These are phyloP conservation scores for Rotaria macrura DNA, from an alignment of 2,888 invertebrate species.

Conservation along the genomic window DNA sequence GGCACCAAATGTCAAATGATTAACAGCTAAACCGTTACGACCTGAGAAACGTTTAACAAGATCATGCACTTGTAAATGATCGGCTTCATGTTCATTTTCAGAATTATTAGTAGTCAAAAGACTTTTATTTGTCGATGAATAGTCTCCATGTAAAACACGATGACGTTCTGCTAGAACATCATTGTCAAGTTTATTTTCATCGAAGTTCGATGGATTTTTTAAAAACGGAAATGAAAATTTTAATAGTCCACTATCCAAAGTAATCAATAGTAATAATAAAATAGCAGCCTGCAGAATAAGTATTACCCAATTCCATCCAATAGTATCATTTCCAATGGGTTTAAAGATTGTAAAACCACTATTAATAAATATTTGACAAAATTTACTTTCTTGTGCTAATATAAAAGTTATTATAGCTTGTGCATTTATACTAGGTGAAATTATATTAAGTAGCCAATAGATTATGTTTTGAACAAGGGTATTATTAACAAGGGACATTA, in stretches of 20 bases:
- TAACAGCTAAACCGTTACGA: not conserved
- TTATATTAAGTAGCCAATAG: not conserved
- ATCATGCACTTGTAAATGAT: not conserved
- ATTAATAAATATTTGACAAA: not conserved
- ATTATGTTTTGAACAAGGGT: no score
- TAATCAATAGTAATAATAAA: not conserved
- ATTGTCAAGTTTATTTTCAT: not conserved
- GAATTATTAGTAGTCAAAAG: not conserved
- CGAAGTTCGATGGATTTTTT: not conserved
- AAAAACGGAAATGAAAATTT: not conserved
- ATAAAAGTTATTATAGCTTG: not conserved
- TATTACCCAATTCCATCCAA: not conserved
- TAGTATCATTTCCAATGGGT: not conserved
- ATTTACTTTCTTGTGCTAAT: not conserved
- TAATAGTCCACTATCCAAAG: not conserved
- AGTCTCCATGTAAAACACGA: not conserved
- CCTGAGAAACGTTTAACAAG: not conserved
- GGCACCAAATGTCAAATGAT: slow-evolving; percentile 14
- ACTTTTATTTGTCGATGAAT: not conserved
- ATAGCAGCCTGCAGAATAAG: not conserved
- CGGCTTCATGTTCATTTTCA: not conserved
- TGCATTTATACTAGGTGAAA: not conserved
- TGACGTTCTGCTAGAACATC: slow-evolving; percentile 7
- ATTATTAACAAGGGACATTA: not conserved
- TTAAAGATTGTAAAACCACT: not conserved